Evolutionary conservation across 2,797 vertebrate species (phyloP).

Genomic region (Melanotaenia trifasciata): DNA sequence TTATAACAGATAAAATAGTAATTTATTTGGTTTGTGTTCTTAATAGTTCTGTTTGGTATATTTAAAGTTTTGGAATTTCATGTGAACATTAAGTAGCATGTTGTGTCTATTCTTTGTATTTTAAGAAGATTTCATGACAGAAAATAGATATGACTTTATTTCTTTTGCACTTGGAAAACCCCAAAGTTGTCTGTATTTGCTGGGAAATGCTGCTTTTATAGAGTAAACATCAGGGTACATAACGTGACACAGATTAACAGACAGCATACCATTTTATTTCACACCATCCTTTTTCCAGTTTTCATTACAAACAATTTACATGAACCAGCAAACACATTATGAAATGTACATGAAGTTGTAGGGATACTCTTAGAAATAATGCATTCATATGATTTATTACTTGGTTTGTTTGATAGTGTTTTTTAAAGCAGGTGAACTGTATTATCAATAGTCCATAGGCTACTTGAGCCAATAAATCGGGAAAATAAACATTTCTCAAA

Average conservation of each 20-base stretch:
- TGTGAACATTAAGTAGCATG: no score
- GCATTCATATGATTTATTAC: background rate
- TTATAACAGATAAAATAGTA: no score
- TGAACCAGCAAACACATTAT: slow-evolving; percentile 38
- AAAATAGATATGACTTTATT: no score
- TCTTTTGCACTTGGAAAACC: no score
- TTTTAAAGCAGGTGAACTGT: background rate
- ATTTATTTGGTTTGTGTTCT: no score
- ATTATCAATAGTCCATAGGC: background rate
- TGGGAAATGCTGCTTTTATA: background rate
- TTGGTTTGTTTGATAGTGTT: background rate
- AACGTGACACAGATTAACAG: slow-evolving; percentile 16
- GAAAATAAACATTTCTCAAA: slow-evolving; percentile 2
- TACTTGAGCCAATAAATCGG: background rate
- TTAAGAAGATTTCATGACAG: no score
- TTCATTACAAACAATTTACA: slow-evolving; percentile 36
- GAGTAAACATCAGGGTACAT: background rate
- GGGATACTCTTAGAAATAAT: slow-evolving; percentile 5
- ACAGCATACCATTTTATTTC: slow-evolving; percentile 58
- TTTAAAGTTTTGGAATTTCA: no score
- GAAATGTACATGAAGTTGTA: slow-evolving; percentile 18
- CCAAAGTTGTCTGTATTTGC: background rate
- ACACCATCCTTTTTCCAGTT: slow-evolving; percentile 28
- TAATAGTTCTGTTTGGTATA: no score
- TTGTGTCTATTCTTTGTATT: no score